Evolutionary conservation across 2,113 vertebrate species (phyloP).

Genomic region (Tachysurus fulvidraco): DNA sequence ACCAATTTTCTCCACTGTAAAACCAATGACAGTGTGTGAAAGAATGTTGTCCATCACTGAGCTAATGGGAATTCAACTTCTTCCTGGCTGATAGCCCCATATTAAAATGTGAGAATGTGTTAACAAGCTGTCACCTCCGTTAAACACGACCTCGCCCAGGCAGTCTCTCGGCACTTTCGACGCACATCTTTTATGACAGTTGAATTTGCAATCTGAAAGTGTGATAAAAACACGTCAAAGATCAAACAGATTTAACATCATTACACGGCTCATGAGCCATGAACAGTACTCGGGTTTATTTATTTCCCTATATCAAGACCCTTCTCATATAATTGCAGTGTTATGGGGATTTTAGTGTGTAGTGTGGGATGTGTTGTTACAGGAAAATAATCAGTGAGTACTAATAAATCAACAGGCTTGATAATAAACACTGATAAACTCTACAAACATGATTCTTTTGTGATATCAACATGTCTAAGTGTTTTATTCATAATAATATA

Average conservation of each 20-base stretch:
- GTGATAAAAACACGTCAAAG: not conserved
- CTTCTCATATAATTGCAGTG: not conserved
- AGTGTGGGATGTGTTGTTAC: not conserved
- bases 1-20: not conserved
- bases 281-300: not conserved
- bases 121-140: constrained; percentile 80
- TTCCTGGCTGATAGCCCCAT: not conserved
- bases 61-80: not conserved
- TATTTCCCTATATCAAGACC: not conserved
- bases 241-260: too few species aligned
- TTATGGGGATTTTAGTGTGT: not conserved
- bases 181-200: constrained; percentile 95
- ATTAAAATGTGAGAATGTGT: not conserved
- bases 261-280: not conserved
- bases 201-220: constrained; percentile 90
- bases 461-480: not conserved
- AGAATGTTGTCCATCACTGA: not conserved
- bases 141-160: constrained; percentile 92
- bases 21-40: not conserved
- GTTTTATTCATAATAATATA: not conserved
- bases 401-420: too few species aligned
- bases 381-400: not conserved
- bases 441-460: not conserved
- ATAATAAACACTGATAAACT: too few species aligned
- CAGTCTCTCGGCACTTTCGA: constrained; percentile 96